These are phyloP conservation scores for Rhynchophorus ferrugineus DNA, from an alignment of 1,140 invertebrate species.

Conservation along the genomic window DNA sequence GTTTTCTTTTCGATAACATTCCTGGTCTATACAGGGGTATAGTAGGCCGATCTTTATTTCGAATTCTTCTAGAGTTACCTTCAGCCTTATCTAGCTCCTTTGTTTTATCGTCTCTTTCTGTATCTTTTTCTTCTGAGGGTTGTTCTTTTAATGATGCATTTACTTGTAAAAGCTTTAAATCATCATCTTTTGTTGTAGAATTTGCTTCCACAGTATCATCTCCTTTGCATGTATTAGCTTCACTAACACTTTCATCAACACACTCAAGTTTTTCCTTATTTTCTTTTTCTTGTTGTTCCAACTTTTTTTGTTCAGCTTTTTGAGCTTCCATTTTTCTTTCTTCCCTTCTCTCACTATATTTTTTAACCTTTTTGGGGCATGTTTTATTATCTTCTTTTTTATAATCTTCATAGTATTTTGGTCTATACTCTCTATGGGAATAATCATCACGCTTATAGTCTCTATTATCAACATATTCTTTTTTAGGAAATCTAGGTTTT, in stretches of 20 bases:
- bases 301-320: conserved; percentile 29
- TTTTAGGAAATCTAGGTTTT: conserved; percentile 27
- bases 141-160: background rate
- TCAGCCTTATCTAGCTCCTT: conserved; percentile 26
- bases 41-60: conserved; percentile 44
- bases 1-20: conserved; percentile 37
- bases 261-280: conserved; percentile 8
- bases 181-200: conserved; percentile 6
- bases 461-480: conserved; percentile 27
- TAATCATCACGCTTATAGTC: conserved; percentile 29
- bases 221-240: conserved; percentile 24
- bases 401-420: conserved; percentile 29
- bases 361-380: conserved; percentile 36
- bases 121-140: conserved; percentile 8
- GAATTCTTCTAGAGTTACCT: conserved; percentile 38
- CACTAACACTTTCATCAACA: conserved; percentile 8
- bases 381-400: conserved; percentile 28
- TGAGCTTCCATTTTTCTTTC: conserved; percentile 37
- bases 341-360: conserved; percentile 40
- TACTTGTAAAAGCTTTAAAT: conserved; percentile 7
- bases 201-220: background rate
- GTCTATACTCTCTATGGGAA: conserved; percentile 23
- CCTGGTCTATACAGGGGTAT: conserved; percentile 39
- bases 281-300: conserved; percentile 21
- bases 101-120: conserved; percentile 20